Conservation (phyloP, 2,797 vertebrate species). For the Hydrocynus forskahlii region DNA sequence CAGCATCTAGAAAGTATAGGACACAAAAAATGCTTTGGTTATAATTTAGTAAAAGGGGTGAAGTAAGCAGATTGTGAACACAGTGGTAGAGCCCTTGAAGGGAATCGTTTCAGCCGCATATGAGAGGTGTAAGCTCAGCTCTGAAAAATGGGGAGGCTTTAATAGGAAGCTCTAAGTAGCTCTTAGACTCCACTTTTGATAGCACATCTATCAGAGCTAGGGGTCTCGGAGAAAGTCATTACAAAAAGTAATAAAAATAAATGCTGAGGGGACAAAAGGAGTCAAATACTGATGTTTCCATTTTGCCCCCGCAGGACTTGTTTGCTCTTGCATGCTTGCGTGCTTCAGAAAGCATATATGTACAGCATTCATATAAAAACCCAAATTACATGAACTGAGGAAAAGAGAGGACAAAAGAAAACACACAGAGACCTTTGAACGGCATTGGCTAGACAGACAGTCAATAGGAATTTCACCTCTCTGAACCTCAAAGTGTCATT, state of each 20-base stretch:
- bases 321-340: not conserved
- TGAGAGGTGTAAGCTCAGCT: conserved; percentile 21
- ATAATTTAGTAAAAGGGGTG: conserved; percentile 34
- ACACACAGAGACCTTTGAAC: not conserved
- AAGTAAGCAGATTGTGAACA: conserved; percentile 1
- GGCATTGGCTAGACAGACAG: not conserved
- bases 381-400: not conserved
- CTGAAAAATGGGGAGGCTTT: conserved; percentile 46
- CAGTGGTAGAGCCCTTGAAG: conserved; percentile 13
- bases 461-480: conserved; percentile 2
- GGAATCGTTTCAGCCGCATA: conserved; percentile 16
- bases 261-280: conserved; percentile 43
- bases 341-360: not conserved
- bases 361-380: not conserved
- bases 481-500: not conserved
- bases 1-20: too few relatives aligned
- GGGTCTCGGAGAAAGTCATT: conserved; percentile 47
- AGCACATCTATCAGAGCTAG: conserved; percentile 50
- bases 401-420: not conserved
- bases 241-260: conserved; percentile 51
- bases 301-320: conserved; percentile 16
- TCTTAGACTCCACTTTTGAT: conserved; percentile 42
- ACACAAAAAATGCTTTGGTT: not conserved
- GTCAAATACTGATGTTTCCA: conserved; percentile 49
- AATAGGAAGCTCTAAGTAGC: conserved; percentile 49